These are phyloP conservation scores for Nebria salina DNA, from an alignment of 2,888 invertebrate species.

Conservation along the genomic window DNA sequence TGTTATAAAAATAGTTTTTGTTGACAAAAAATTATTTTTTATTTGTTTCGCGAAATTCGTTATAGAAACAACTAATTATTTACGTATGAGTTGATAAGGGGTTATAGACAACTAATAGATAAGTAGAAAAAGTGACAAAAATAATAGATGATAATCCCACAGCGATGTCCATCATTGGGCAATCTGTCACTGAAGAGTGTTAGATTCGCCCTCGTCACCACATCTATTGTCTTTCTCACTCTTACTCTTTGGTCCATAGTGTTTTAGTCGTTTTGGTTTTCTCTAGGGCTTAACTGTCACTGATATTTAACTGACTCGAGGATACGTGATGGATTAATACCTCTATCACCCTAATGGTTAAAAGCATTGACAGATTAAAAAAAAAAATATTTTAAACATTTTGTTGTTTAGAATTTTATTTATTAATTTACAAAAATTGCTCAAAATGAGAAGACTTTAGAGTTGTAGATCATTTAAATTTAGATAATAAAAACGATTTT, in stretches of 20 bases:
- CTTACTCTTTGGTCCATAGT: background rate
- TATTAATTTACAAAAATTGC: too few relatives aligned
- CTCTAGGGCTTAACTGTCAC: background rate
- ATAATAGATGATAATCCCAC: constrained; percentile 38
- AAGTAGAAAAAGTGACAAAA: constrained; percentile 10
- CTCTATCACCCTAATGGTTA: background rate
- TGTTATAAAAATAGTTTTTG: background rate
- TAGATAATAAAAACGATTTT: background rate
- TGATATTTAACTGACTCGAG: constrained; percentile 3
- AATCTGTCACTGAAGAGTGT: constrained; percentile 40
- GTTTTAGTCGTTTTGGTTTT: constrained; percentile 2
- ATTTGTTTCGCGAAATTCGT: too few relatives aligned
- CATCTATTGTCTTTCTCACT: constrained; percentile 12
- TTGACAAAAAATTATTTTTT: background rate
- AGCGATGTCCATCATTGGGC: constrained; percentile 41
- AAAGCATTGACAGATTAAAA: background rate
- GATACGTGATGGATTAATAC: constrained; percentile 16
- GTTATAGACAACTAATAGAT: background rate
- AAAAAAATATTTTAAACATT: background rate
- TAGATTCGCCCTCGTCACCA: constrained; percentile 13
- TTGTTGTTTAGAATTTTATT: too few relatives aligned
- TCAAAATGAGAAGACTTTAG: too few relatives aligned
- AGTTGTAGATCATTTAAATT: background rate
- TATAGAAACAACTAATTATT: too few relatives aligned
- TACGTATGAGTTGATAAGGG: too few relatives aligned